Evolutionary conservation across 2,888 invertebrate genomes (phyloP).

Genomic region (Subacronicta megacephala): DNA sequence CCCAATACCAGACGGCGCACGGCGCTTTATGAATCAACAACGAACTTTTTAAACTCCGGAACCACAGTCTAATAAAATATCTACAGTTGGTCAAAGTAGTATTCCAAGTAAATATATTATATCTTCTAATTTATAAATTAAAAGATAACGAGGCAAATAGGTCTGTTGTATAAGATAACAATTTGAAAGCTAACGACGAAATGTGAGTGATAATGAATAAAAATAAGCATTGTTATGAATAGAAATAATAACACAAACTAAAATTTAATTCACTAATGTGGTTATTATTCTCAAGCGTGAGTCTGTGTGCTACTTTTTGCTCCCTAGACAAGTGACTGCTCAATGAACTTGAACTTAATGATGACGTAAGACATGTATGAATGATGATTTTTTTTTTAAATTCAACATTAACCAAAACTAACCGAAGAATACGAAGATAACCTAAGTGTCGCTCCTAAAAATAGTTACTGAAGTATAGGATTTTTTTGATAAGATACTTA

Average conservation of each 20-base stretch:
- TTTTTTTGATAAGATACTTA: no score
- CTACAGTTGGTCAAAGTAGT: slow-evolving; percentile 12
- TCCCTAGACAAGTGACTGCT: slow-evolving; percentile 12
- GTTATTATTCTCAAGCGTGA: no score
- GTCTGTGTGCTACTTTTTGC: no score
- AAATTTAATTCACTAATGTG: no score
- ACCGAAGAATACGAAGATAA: not conserved
- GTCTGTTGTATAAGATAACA: no score
- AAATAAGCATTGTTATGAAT: no score
- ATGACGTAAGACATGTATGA: slow-evolving; percentile 25
- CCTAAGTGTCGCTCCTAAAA: not conserved
- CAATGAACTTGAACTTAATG: slow-evolving; percentile 13
- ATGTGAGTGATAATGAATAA: no score
- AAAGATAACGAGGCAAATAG: no score
- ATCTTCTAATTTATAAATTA: no score
- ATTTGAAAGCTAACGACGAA: no score
- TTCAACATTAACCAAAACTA: not conserved
- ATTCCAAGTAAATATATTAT: not conserved
- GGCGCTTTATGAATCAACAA: slow-evolving; percentile 43
- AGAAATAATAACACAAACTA: no score
- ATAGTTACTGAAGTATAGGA: no score
- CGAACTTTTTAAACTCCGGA: slow-evolving; percentile 26
- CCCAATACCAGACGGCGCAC: slow-evolving; percentile 32
- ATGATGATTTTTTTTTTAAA: not conserved
- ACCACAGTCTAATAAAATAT: slow-evolving; percentile 35